These are phyloP conservation scores for Dunckerocampus dactyliophorus DNA, from an alignment of 2,113 vertebrate genomes.

Conservation along the genomic window DNA sequence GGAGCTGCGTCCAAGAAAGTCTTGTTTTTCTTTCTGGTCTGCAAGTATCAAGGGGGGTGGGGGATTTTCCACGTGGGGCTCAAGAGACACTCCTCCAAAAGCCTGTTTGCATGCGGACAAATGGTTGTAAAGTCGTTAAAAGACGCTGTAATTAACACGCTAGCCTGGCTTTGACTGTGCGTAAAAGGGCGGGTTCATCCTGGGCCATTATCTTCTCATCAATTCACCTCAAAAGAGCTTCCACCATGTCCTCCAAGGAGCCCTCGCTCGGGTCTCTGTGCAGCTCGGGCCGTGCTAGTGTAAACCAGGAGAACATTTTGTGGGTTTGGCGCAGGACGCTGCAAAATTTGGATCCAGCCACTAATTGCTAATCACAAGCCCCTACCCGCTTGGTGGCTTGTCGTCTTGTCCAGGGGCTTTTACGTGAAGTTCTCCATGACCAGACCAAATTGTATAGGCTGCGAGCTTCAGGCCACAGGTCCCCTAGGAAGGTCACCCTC, in stretches of 20 bases:
- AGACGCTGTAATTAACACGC: slow-evolving; percentile 49
- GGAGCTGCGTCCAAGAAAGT: slow-evolving; percentile 67
- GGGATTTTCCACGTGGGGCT: slow-evolving; percentile 58
- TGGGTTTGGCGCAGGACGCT: slow-evolving; percentile 72
- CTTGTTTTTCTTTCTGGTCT: slow-evolving; percentile 70
- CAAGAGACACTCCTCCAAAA: slow-evolving; percentile 9
- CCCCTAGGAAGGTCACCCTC: slow-evolving; percentile 53
- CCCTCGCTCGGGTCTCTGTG: slow-evolving; percentile 46
- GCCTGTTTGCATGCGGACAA: slow-evolving; percentile 11
- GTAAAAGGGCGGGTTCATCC: slow-evolving; percentile 42
- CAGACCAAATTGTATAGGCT: slow-evolving; percentile 19
- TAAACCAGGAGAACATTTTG: slow-evolving; percentile 77
- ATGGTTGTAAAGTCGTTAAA: slow-evolving; percentile 8
- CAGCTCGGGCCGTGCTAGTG: slow-evolving; percentile 68
- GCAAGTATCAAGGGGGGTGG: slow-evolving; percentile 43
- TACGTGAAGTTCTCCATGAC: slow-evolving; percentile 57
- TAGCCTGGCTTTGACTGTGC: slow-evolving; percentile 50
- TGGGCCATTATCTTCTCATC: slow-evolving; percentile 67
- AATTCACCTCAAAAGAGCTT: slow-evolving; percentile 58
- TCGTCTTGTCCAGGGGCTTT: slow-evolving; percentile 74
- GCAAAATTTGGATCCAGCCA: slow-evolving; percentile 75
- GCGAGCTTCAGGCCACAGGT: slow-evolving; percentile 59
- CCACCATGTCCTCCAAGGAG: slow-evolving; percentile 57
- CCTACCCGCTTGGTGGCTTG: slow-evolving; percentile 71
- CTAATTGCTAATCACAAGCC: slow-evolving; percentile 82